A percentile compares a stretch with the other conserved stretches of the same genome.
These are phyloP conservation scores for Idaea dimidiata DNA, from an alignment of 2,888 invertebrate genomes.

Conservation along the genomic window DNA sequence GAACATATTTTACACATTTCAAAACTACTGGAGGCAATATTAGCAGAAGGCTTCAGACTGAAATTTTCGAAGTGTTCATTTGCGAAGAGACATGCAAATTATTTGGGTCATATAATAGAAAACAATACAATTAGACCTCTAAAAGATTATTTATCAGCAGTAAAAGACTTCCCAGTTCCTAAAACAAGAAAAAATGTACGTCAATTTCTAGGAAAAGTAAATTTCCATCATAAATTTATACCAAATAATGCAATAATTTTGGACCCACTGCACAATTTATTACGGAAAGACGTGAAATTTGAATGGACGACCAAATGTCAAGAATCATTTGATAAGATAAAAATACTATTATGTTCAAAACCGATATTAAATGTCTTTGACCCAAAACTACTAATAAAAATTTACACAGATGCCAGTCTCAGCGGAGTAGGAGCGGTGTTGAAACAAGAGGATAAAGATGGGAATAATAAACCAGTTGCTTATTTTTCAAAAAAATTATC, in stretches of 20 bases:
- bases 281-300: constrained; percentile 23
- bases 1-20: constrained; percentile 6
- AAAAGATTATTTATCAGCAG: constrained; percentile 33
- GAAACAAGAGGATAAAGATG: not conserved
- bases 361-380: constrained; percentile 20
- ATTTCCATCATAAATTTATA: too few relatives aligned
- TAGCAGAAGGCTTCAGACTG: constrained; percentile 30
- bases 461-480: not conserved
- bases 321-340: constrained; percentile 21
- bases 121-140: constrained; percentile 29
- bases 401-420: constrained; percentile 19
- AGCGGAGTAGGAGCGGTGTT: constrained; percentile 12
- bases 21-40: constrained; percentile 21
- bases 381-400: constrained; percentile 14
- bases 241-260: too few relatives aligned
- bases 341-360: constrained; percentile 20
- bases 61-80: constrained; percentile 26
- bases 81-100: constrained; percentile 28
- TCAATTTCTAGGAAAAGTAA: too few relatives aligned
- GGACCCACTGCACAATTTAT: constrained; percentile 31
- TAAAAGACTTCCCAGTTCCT: constrained; percentile 26
- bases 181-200: constrained; percentile 27
- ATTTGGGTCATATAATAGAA: constrained; percentile 30
- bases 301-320: constrained; percentile 17
- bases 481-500: not conserved